Evolutionary conservation across 2,888 invertebrate species (phyloP).

Genomic region (Agriotes lineatus): DNA sequence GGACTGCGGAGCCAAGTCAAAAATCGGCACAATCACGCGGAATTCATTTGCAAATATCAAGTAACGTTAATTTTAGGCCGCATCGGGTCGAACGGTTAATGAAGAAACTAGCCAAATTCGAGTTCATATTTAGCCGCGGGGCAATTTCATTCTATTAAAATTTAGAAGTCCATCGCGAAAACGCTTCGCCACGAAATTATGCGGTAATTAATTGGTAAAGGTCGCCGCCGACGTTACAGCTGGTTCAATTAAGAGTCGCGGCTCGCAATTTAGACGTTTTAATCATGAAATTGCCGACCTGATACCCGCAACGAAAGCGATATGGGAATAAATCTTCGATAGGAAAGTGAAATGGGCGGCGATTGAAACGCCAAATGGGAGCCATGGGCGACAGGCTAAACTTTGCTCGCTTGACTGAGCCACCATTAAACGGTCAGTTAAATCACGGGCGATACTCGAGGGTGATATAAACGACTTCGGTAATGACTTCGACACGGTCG

Average conservation of each 20-base stretch:
- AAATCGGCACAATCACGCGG: too few species aligned
- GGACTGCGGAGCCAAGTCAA: neutral
- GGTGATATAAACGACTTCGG: neutral
- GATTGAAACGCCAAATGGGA: neutral
- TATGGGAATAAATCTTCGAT: neutral
- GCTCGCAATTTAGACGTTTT: neutral
- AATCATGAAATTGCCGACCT: neutral
- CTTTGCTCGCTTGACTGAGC: neutral
- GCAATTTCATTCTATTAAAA: constrained; percentile 3
- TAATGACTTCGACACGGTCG: neutral
- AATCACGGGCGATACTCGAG: neutral
- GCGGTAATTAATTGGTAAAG: neutral
- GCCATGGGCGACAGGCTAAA: constrained; percentile 3
- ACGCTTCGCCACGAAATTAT: neutral
- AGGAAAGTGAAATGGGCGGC: neutral
- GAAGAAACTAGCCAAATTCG: too few species aligned
- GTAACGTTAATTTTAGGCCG: neutral
- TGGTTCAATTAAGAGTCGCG: constrained; percentile 1
- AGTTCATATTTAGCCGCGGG: neutral
- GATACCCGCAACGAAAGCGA: neutral
- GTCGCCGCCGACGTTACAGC: neutral
- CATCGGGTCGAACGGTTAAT: neutral
- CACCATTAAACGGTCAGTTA: too few species aligned
- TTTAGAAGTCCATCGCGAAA: neutral
- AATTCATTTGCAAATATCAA: neutral